These are phyloP conservation scores for Dyspetes luteomarginatus DNA, from an alignment of 2,888 invertebrate genomes.

Conservation along the genomic window DNA sequence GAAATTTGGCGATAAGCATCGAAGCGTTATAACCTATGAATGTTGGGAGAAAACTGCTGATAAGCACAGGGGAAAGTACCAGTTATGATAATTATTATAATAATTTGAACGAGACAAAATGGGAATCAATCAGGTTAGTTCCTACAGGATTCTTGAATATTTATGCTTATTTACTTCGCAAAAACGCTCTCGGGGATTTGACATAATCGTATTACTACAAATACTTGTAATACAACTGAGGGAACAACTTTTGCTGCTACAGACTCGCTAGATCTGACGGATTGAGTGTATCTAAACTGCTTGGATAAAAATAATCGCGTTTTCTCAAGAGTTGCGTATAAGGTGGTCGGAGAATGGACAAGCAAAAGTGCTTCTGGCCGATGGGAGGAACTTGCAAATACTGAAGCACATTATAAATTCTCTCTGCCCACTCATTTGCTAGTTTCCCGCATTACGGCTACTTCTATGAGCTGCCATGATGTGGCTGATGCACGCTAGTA, in stretches of 20 bases:
- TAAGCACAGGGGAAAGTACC: no score
- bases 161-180: slow-evolving; percentile 30
- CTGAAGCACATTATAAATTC: slow-evolving; percentile 34
- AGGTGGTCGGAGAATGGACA: slow-evolving; percentile 30
- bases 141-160: slow-evolving; percentile 53
- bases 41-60: no score
- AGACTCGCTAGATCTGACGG: slow-evolving; percentile 20
- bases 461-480: slow-evolving; percentile 22
- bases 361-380: slow-evolving; percentile 50
- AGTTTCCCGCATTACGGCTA: slow-evolving; percentile 51
- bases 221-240: slow-evolving; percentile 41
- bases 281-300: slow-evolving; percentile 18
- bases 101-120: background rate
- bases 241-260: background rate
- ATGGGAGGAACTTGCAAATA: slow-evolving; percentile 41
- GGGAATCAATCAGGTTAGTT: background rate
- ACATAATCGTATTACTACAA: slow-evolving; percentile 59
- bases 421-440: slow-evolving; percentile 6
- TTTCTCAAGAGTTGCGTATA: slow-evolving; percentile 52
- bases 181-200: slow-evolving; percentile 13
- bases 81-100: no score
- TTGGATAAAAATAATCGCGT: slow-evolving; percentile 25
- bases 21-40: background rate
- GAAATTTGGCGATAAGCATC: background rate
- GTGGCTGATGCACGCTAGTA: slow-evolving; percentile 2